Evolutionary conservation across 2,888 invertebrate genomes (phyloP).

Genomic region (Hirtodrosophila trivittata): DNA sequence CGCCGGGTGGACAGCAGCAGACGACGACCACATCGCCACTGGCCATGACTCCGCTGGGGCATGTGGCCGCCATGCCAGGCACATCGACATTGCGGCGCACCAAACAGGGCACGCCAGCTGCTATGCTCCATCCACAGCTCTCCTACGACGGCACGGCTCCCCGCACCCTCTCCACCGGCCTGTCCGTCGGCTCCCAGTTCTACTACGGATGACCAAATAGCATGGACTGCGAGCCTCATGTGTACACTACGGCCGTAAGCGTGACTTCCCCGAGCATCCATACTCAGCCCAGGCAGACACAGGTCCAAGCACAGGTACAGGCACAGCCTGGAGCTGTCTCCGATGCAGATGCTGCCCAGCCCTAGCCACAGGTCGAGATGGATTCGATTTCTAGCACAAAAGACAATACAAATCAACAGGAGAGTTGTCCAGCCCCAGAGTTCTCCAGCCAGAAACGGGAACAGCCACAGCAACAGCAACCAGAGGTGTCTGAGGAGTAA

Average conservation of each 20-base stretch:
- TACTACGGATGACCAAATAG: constrained; percentile 83
- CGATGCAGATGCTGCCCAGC: constrained; percentile 25
- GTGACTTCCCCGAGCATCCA: constrained; percentile 30
- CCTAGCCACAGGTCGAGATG: constrained; percentile 52
- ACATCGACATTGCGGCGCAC: constrained; percentile 67
- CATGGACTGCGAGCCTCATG: constrained; percentile 56
- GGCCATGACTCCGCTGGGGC: constrained; percentile 50
- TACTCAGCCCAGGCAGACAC: constrained; percentile 19
- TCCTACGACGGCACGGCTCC: constrained; percentile 83
- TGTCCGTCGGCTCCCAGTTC: constrained; percentile 82
- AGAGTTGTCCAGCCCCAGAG: constrained; percentile 21
- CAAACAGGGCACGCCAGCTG: constrained; percentile 52
- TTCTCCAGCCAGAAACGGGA: constrained; percentile 5
- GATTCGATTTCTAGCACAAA: constrained; percentile 24
- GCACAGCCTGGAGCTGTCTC: constrained; percentile 14
- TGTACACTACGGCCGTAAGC: constrained; percentile 50
- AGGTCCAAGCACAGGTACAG: constrained; percentile 3
- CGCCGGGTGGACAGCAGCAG: constrained; percentile 30
- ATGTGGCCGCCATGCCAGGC: constrained; percentile 37
- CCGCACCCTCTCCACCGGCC: constrained; percentile 82
- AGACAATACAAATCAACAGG: constrained; percentile 65
- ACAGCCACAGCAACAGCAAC: constrained; percentile 6
- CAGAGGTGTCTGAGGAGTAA: constrained; percentile 5
- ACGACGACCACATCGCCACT: constrained; percentile 44
- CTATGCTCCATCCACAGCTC: constrained; percentile 72